Evolutionary conservation across 2,888 invertebrate genomes (phyloP).

Genomic region (Pandemis heparana): DNA sequence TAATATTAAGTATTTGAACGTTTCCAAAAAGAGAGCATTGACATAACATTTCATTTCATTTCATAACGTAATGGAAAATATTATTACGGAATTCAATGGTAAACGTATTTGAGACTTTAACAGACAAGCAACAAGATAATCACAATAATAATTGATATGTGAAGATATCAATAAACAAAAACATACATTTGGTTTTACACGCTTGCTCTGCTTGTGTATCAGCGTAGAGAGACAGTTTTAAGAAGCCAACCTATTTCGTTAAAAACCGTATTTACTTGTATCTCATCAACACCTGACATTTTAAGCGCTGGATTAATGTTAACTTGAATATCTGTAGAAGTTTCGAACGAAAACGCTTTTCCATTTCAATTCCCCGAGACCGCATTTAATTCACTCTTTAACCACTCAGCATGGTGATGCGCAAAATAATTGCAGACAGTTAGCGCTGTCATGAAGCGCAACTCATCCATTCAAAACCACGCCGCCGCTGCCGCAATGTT

Average conservation of each 20-base stretch:
- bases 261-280: background rate
- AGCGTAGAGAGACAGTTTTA: no score
- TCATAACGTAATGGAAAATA: no score
- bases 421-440: constrained; percentile 38
- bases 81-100: no score
- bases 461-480: constrained; percentile 34
- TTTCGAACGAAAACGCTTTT: background rate
- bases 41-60: no score
- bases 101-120: no score
- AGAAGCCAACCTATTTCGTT: no score
- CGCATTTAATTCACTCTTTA: constrained; percentile 38
- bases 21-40: no score
- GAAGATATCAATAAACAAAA: no score
- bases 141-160: no score
- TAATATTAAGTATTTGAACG: no score
- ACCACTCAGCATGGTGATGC: constrained; percentile 36
- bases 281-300: background rate
- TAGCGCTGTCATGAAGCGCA: constrained; percentile 31
- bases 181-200: background rate
- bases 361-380: constrained; percentile 17
- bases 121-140: no score
- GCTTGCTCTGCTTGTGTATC: background rate
- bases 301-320: background rate
- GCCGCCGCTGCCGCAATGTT: constrained; percentile 8
- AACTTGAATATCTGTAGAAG: constrained; percentile 3